Evolutionary conservation across 2,888 invertebrate species (phyloP), one percentile per base, ranked within the genome.

Genomic region (Archips crataeganus): DNA sequence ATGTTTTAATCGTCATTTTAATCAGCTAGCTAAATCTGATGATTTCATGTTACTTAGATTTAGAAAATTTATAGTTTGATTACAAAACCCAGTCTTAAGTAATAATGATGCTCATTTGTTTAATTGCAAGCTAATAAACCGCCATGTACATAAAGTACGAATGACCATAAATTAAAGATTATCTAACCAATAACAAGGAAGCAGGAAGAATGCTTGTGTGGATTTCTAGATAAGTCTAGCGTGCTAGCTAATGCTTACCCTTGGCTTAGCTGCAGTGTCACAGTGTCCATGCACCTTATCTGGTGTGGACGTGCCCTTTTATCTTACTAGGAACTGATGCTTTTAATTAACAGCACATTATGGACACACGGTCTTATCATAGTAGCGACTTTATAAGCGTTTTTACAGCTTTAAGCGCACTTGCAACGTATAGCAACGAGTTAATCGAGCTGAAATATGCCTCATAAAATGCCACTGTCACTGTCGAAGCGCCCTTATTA

Each of bases 251-350:
- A 79, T 80, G 45, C 67, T 74, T 63, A 34, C 71, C 72, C 72
- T 67, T 62, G 67, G 54, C 61, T 80, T 80, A 80, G 23, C 23
- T 23, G 23, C 23, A 23, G 64, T 77, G 81, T 79, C 80, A 79
- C 77, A 64, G 75, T 74, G 77, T 79, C 75, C 60, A 11, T 54
- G 75, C 70, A 76, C 71, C 66, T 80, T 80, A 81, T 79, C 80
- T 77, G 67, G 61, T 73, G 59, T 70, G 69, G 73, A 77, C 64
- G 74, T 64, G 57, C 73, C 64, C 59, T 74, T 79, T 72, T 67
- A 80, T 82, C 80, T 70, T 39, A 70, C 60, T 64, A 75, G 74
- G 80, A 79, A 79, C 67, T 45, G 32, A 34, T 47, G 32, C 11
- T 34, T 75, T 69, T 76, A 79, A 79, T 81, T 81, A 79, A 66